phyloP scores from a whole-genome alignment of 2,113 vertebrate genomes.

The Motacilla tschutschensis region DNA sequence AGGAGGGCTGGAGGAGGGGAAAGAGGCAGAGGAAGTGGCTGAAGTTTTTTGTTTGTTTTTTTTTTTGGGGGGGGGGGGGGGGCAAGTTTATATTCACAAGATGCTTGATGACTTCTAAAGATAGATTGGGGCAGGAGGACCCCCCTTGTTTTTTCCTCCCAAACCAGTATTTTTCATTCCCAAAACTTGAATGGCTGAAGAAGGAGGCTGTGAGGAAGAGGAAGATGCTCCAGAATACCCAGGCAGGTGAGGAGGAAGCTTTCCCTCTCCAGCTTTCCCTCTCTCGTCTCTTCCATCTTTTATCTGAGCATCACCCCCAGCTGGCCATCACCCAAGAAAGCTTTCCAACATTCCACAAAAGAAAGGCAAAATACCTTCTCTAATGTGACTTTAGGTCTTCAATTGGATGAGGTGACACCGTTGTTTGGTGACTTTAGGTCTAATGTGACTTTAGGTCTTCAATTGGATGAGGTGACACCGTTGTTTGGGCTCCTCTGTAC shows the following conservation, averaged over 20 bases:
- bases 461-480: neutral
- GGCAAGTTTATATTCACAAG: neutral
- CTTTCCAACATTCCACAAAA: neutral
- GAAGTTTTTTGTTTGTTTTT: neutral
- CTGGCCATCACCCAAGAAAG: accelerated
- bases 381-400: neutral
- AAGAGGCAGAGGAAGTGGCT: neutral
- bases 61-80: accelerated
- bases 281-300: neutral
- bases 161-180: neutral
- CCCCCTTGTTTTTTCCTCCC: accelerated
- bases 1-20: neutral
- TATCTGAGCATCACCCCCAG: neutral
- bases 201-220: neutral
- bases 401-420: neutral
- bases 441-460: neutral
- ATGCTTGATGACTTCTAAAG: neutral
- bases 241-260: neutral
- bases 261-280: neutral
- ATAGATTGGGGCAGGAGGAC: neutral
- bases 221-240: neutral
- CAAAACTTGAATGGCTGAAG: neutral
- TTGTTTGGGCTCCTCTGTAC: neutral
- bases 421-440: too few relatives aligned
- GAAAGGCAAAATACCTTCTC: neutral